These are phyloP conservation scores for Hormiphora californensis DNA, from an alignment of 37 sponge, comb jelly and placozoan species.

Conservation along the genomic window DNA sequence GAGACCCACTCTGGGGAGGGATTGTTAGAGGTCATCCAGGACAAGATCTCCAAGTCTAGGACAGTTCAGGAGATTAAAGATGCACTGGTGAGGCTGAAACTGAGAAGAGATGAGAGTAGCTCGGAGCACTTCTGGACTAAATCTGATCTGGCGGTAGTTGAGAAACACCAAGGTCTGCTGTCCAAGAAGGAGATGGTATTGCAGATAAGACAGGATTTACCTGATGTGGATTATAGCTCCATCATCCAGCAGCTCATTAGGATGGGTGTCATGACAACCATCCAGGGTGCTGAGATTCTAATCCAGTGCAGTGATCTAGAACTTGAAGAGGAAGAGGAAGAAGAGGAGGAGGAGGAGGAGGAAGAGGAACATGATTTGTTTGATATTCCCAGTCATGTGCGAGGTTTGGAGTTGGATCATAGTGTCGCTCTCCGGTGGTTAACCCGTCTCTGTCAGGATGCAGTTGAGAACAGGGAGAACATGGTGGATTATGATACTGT, in stretches of 20 bases:
- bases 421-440: not conserved
- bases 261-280: not conserved
- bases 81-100: not conserved
- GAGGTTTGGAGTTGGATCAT: not conserved
- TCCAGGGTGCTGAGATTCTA: not conserved
- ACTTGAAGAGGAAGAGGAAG: not conserved
- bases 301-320: not conserved
- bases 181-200: slow-evolving; percentile 7
- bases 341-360: slow-evolving; percentile 2
- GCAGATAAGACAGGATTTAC: not conserved
- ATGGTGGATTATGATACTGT: slow-evolving; percentile 41
- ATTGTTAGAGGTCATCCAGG: not conserved
- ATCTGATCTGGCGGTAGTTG: not conserved
- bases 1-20: not conserved
- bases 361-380: slow-evolving; percentile 52
- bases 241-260: slow-evolving; percentile 37
- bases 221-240: not conserved
- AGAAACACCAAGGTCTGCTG: not conserved
- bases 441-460: not conserved
- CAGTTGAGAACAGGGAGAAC: not conserved
- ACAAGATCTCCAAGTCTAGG: not conserved
- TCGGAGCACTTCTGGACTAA: slow-evolving; percentile 31
- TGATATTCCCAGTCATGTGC: slow-evolving; percentile 10
- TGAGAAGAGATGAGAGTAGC: slow-evolving; percentile 4
- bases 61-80: slow-evolving; percentile 34